Percentiles rank a stretch among this genome's conserved stretches.
Conservation (phyloP, 2,888 invertebrate species). For the Leuctra nigra region DNA sequence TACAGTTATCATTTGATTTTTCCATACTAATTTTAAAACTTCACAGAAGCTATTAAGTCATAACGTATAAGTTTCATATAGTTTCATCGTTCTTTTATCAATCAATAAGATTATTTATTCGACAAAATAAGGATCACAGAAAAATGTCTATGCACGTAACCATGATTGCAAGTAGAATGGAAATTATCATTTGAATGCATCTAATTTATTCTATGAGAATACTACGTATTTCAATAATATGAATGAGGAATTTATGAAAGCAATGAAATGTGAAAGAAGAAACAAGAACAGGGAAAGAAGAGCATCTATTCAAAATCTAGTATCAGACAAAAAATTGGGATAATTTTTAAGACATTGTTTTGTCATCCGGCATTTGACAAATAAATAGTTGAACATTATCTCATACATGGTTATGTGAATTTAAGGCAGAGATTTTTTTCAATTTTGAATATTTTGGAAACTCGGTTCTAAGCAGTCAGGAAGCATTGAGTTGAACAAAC, state of each 20-base stretch:
- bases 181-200: neutral
- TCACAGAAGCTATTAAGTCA: constrained; percentile 8
- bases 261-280: too few relatives aligned
- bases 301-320: too few relatives aligned
- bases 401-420: neutral
- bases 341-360: neutral
- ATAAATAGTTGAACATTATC: neutral
- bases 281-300: too few relatives aligned
- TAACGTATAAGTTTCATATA: too few relatives aligned
- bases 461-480: neutral
- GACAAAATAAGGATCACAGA: neutral
- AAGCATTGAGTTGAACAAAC: neutral
- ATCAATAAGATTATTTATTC: neutral
- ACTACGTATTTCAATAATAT: neutral
- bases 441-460: neutral
- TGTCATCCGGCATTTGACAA: neutral
- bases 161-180: neutral
- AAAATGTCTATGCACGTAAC: neutral
- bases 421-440: neutral
- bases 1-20: neutral
- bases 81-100: neutral
- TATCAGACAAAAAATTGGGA: neutral
- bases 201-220: neutral
- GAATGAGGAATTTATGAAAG: too few relatives aligned
- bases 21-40: neutral